Percentiles rank a stretch among this genome's conserved stretches.
phyloP scores from a whole-genome alignment of 2,888 invertebrate species.

The Torymus texanus region DNA sequence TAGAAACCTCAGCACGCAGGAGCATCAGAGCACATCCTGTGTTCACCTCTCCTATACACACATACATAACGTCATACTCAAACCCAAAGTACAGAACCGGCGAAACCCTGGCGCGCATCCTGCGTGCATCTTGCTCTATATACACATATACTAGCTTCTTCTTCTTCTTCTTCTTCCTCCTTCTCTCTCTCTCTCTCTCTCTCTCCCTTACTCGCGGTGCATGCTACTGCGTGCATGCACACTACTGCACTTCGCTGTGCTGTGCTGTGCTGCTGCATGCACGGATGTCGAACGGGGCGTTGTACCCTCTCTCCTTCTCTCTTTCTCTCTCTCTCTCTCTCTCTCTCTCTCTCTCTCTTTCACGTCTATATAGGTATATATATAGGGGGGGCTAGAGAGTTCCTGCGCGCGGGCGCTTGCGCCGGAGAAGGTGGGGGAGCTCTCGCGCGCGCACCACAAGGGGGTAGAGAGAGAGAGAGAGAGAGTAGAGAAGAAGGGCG shows the following conservation, averaged over 20 bases:
- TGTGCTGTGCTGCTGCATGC: background rate
- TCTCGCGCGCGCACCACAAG: background rate
- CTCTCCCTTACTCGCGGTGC: too few relatives aligned
- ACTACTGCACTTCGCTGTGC: background rate
- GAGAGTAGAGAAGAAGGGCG: conserved; percentile 60
- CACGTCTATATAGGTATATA: background rate
- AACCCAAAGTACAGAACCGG: too few relatives aligned
- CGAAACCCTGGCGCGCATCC: too few relatives aligned
- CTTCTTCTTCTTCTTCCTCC: too few relatives aligned
- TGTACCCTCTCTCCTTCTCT: conserved; percentile 21
- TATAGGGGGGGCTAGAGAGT: background rate
- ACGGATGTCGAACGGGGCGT: conserved; percentile 48
- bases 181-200: too few relatives aligned
- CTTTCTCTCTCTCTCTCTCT: conserved; percentile 17
- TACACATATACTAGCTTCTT: too few relatives aligned
- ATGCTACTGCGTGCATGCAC: too few relatives aligned
- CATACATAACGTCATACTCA: too few relatives aligned
- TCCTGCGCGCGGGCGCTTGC: conserved; percentile 12
- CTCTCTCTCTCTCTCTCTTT: conserved; percentile 2
- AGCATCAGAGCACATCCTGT: too few relatives aligned
- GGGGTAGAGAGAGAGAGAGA: conserved; percentile 22
- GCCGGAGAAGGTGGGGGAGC: conserved; percentile 30
- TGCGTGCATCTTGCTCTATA: too few relatives aligned
- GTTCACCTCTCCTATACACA: too few relatives aligned
- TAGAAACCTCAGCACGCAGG: too few relatives aligned